A percentile compares a stretch with the other conserved stretches of the same genome.
phyloP scores from a whole-genome alignment of 2,888 invertebrate genomes.

The Platycheirus rosarum region DNA sequence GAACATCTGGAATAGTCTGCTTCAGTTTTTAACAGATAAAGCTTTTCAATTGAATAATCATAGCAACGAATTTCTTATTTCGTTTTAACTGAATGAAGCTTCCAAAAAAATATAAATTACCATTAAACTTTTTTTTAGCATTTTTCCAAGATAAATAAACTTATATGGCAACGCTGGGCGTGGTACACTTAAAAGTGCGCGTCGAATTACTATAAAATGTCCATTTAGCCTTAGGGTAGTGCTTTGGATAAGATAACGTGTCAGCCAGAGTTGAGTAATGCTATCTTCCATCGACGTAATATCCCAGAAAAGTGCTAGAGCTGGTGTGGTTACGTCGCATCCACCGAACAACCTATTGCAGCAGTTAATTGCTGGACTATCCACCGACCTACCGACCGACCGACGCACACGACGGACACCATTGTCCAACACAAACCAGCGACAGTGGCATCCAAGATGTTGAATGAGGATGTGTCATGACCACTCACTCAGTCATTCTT shows the following conservation, averaged over 20 bases:
- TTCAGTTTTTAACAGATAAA: no score
- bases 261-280: conserved; percentile 63
- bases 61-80: no score
- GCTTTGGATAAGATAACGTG: conserved; percentile 69
- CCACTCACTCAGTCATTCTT: conserved; percentile 65
- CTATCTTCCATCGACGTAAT: conserved; percentile 67
- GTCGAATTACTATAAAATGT: conserved; percentile 49
- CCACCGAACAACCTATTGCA: conserved; percentile 9
- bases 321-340: conserved; percentile 20
- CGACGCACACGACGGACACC: neutral
- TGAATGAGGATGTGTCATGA: conserved; percentile 67
- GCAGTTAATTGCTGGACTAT: conserved; percentile 54
- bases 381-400: neutral
- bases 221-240: conserved; percentile 66
- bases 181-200: neutral
- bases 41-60: no score
- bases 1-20: no score
- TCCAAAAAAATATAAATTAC: no score
- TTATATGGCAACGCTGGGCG: conserved; percentile 9
- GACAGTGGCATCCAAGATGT: conserved; percentile 27
- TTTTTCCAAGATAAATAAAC: no score
- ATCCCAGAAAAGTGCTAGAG: conserved; percentile 27
- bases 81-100: no score
- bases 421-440: conserved; percentile 17
- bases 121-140: no score